These are phyloP conservation scores for Hesperia comma DNA, from an alignment of 2,888 invertebrate species.

Conservation along the genomic window DNA sequence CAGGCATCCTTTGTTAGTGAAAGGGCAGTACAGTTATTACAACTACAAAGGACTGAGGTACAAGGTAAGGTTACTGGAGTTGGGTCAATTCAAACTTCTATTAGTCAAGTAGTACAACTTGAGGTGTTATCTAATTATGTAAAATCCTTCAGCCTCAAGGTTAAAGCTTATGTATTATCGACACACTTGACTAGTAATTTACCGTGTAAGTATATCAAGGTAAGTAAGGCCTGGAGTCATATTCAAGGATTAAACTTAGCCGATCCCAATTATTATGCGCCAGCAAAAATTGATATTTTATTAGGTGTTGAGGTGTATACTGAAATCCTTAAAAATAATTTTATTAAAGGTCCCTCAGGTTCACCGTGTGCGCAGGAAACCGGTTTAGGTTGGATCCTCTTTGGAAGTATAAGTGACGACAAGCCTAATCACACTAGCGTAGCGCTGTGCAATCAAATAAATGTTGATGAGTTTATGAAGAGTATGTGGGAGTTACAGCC, in stretches of 20 bases:
- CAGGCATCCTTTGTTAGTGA: slow-evolving; percentile 38
- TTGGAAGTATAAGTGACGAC: slow-evolving; percentile 22
- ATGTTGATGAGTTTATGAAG: slow-evolving; percentile 15
- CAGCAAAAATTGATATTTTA: slow-evolving; percentile 30
- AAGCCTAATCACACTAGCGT: slow-evolving; percentile 4
- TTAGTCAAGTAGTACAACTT: slow-evolving; percentile 33
- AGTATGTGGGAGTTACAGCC: slow-evolving; percentile 24
- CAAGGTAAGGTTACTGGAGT: slow-evolving; percentile 38
- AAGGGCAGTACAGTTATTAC: slow-evolving; percentile 36
- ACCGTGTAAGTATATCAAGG: slow-evolving; percentile 28
- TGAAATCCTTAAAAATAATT: slow-evolving; percentile 18
- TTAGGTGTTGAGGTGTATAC: slow-evolving; percentile 33
- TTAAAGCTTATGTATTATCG: slow-evolving; percentile 37
- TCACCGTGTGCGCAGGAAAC: slow-evolving; percentile 37
- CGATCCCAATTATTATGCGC: slow-evolving; percentile 33
- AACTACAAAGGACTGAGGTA: slow-evolving; percentile 31
- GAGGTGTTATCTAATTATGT: slow-evolving; percentile 38
- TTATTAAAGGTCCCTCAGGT: slow-evolving; percentile 31
- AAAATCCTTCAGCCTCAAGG: slow-evolving; percentile 28
- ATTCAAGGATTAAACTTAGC: slow-evolving; percentile 32
- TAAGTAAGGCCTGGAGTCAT: slow-evolving; percentile 29
- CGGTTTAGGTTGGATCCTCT: slow-evolving; percentile 36
- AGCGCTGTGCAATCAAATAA: slow-evolving; percentile 16
- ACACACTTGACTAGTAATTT: slow-evolving; percentile 29
- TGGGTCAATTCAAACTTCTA: slow-evolving; percentile 29